These are phyloP conservation scores for Philereme vetulata DNA, from an alignment of 2,888 invertebrate species.

Conservation along the genomic window DNA sequence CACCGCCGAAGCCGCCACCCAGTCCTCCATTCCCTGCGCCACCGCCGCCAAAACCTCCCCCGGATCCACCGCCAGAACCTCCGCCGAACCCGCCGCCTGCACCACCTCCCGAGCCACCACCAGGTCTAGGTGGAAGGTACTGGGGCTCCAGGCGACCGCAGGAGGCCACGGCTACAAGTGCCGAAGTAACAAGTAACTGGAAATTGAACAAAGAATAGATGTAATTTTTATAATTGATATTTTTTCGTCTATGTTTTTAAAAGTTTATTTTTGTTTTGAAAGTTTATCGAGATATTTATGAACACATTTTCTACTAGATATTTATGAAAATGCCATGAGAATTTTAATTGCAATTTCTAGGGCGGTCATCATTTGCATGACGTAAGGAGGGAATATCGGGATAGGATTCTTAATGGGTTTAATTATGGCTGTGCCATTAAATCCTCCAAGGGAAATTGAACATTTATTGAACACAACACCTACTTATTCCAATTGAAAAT, in stretches of 20 bases:
- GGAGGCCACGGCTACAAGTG: conserved; percentile 59
- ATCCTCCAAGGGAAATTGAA: background rate
- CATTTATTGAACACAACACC: background rate
- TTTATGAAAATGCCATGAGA: background rate
- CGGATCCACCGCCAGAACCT: conserved; percentile 53
- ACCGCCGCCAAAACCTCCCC: conserved; percentile 42
- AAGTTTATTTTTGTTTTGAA: too few species aligned
- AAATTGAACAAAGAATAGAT: conserved; percentile 14
- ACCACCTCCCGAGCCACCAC: conserved; percentile 53
- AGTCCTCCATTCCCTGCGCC: conserved; percentile 37
- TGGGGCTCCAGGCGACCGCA: conserved; percentile 60
- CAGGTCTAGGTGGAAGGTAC: conserved; percentile 50
- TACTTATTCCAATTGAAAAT: background rate
- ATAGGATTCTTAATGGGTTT: conserved; percentile 4
- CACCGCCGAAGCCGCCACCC: conserved; percentile 48
- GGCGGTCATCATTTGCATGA: conserved; percentile 1
- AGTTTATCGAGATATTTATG: too few species aligned
- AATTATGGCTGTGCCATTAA: conserved; percentile 10
- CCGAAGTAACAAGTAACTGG: conserved; percentile 54
- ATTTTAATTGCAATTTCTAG: background rate
- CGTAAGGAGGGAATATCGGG: background rate
- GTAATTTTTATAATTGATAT: background rate
- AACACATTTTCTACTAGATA: too few species aligned
- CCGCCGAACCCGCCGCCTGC: conserved; percentile 50
- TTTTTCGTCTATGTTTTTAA: too few species aligned